These are phyloP conservation scores for Xiphorhynchus elegans DNA, from an alignment of 2,113 vertebrate genomes.

Conservation along the genomic window DNA sequence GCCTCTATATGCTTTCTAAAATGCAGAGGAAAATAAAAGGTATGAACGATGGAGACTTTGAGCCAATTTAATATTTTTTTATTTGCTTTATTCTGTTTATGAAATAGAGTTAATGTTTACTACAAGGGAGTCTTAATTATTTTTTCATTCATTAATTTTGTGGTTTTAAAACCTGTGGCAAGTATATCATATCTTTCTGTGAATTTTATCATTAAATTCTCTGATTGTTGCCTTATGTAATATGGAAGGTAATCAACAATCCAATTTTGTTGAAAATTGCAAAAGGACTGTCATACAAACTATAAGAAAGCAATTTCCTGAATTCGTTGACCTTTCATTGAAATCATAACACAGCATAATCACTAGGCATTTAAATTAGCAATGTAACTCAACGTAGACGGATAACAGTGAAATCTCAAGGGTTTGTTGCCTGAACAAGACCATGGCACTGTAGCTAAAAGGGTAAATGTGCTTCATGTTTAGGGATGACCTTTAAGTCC, in stretches of 20 bases:
- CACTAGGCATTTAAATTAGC: constrained; percentile 76
- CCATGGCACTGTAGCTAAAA: constrained; percentile 66
- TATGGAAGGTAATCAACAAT: constrained; percentile 47
- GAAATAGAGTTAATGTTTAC: not conserved
- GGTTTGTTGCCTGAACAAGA: constrained; percentile 63
- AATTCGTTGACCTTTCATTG: constrained; percentile 80
- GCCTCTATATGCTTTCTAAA: not conserved
- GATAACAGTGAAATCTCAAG: constrained; percentile 52
- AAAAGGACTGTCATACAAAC: constrained; percentile 56
- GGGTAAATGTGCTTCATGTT: constrained; percentile 72
- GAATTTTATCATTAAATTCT: not conserved
- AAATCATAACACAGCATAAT: constrained; percentile 72
- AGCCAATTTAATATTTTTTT: not conserved
- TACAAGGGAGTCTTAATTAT: not conserved
- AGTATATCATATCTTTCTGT: not conserved
- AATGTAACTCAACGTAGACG: constrained; percentile 51
- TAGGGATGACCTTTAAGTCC: constrained; percentile 73
- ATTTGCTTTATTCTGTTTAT: not conserved
- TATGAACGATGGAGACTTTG: not conserved
- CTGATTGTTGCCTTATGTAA: constrained; percentile 28
- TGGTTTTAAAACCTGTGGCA: not conserved
- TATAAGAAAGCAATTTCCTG: constrained; percentile 71
- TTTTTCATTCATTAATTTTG: not conserved
- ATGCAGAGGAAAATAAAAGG: not conserved
- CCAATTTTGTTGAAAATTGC: constrained; percentile 43